Percentiles rank a stretch among this genome's conserved stretches.
Conservation (phyloP, 2,888 invertebrate species). For the Hecatera dysodea region DNA sequence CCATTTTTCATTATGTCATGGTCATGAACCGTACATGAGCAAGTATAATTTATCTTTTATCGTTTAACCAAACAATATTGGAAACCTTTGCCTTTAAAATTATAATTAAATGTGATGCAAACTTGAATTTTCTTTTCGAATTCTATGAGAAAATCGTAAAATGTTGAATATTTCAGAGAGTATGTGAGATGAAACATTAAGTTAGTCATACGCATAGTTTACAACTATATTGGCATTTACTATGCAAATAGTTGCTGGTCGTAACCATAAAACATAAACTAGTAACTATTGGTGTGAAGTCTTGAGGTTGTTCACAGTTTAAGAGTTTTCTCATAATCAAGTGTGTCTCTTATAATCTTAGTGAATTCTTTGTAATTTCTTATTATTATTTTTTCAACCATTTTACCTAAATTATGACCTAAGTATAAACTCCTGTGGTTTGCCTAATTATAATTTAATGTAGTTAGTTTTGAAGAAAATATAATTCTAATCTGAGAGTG, state of each 20-base stretch:
- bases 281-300: background rate
- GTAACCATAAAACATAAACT: constrained; percentile 19
- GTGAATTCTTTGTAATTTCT: no score
- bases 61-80: background rate
- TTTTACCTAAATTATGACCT: background rate
- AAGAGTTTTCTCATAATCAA: background rate
- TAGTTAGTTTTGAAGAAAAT: no score
- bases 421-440: background rate
- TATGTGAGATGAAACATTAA: constrained; percentile 24
- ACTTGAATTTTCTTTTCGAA: constrained; percentile 22
- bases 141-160: constrained; percentile 38
- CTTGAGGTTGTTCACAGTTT: background rate
- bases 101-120: constrained; percentile 13
- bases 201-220: constrained; percentile 25
- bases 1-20: constrained; percentile 21
- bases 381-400: background rate
- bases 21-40: background rate
- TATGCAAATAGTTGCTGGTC: constrained; percentile 42
- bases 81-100: background rate
- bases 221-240: constrained; percentile 50
- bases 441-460: background rate
- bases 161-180: background rate
- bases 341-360: no score
- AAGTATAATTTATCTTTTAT: constrained; percentile 5
- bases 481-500: no score